phyloP scores from a whole-genome alignment of 1,140 invertebrate species.

The Dendroctonus valens region DNA sequence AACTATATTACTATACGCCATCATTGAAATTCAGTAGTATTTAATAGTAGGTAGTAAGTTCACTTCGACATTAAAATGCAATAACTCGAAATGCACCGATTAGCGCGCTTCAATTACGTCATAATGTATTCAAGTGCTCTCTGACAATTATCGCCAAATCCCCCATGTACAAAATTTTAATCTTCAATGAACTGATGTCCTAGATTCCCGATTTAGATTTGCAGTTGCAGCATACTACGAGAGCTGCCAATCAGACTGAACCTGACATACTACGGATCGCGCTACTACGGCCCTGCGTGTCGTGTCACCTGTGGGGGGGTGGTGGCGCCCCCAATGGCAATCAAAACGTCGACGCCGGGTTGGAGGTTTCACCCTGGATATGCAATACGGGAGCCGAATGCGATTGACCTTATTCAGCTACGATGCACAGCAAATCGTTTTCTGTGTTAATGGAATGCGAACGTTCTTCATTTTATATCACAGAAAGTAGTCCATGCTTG shows the following conservation, averaged over 20 bases:
- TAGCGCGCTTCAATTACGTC: background rate
- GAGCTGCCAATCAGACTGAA: slow-evolving; percentile 10
- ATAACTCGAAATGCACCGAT: background rate
- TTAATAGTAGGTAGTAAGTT: too few species aligned
- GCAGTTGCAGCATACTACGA: background rate
- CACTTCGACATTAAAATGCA: too few species aligned
- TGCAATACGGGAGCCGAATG: background rate
- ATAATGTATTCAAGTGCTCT: background rate
- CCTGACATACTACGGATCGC: slow-evolving; percentile 3
- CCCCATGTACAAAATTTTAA: background rate
- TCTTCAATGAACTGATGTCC: slow-evolving; percentile 17
- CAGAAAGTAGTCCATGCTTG: too few species aligned
- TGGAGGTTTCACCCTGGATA: slow-evolving; percentile 4
- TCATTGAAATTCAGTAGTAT: too few species aligned
- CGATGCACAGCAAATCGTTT: background rate
- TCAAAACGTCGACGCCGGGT: background rate
- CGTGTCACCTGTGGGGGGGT: slow-evolving; percentile 9
- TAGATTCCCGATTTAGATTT: slow-evolving; percentile 15
- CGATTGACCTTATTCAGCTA: background rate
- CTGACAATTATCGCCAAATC: background rate
- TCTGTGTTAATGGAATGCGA: too few species aligned
- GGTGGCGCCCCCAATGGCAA: background rate
- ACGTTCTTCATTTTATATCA: too few species aligned
- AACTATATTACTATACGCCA: too few species aligned
- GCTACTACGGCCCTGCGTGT: slow-evolving; percentile 15